phyloP scores from a whole-genome alignment of 2,113 vertebrate species.

The Monarcha castaneiventris region DNA sequence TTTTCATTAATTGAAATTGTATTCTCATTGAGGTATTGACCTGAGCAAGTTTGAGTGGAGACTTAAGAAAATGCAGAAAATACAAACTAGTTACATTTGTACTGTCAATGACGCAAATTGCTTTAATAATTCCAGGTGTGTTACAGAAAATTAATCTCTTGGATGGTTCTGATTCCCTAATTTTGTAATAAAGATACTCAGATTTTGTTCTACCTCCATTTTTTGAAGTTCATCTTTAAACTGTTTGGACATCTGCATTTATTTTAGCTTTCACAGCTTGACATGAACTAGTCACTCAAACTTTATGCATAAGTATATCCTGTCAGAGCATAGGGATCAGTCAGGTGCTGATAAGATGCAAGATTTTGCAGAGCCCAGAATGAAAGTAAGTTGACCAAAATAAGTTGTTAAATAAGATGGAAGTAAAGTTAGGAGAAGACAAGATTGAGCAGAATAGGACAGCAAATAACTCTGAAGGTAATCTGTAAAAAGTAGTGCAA shows the following conservation, averaged over 20 bases:
- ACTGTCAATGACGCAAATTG: neutral
- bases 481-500: neutral
- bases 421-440: neutral
- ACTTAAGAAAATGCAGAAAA: neutral
- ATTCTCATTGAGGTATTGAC: neutral
- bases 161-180: neutral
- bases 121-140: neutral
- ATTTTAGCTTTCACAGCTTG: neutral
- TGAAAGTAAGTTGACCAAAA: neutral
- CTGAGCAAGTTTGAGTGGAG: neutral
- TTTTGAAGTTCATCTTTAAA: neutral
- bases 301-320: neutral
- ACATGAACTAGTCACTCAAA: neutral
- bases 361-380: neutral
- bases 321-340: neutral
- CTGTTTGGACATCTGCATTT: neutral
- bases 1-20: neutral
- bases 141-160: neutral
- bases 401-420: neutral
- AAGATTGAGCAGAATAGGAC: neutral
- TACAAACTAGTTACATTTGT: neutral
- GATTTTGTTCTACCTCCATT: neutral
- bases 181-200: neutral
- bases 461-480: neutral
- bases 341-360: neutral